Evolutionary conservation across 2,888 invertebrate genomes (phyloP), one percentile per base, ranked within the genome.

Genomic region (Eubasilissa splendida): DNA sequence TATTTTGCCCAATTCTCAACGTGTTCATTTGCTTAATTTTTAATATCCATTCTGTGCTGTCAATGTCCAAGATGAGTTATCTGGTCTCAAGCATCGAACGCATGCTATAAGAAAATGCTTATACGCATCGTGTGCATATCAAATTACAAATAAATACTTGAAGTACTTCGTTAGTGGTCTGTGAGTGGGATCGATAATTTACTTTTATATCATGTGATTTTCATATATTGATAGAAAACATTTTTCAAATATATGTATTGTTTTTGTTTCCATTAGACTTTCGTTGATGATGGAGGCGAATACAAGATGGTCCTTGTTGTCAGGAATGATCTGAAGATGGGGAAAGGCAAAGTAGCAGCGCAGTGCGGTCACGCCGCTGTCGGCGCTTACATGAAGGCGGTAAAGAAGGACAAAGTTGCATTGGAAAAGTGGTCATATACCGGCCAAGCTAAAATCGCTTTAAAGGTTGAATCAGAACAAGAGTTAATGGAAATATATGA

Each of bases 301-400:
- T 94, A 93, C 85, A 96, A 98, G 88, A 90, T 98, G 89, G 94
- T 97, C 7, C 88, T 98, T 84, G 95, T 97, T 3, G 95, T 98
- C 5, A 90, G 98, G 85, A 96, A 94, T 86, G 98, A 98, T 86
- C 89, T 98, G 4, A 96, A 96, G 87, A 98, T 98, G 98, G 95
- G 96, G 12, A 97, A 97, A 90, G 97, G 98, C 1, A 98, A 98
- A 90, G 94, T 96, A 60, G 98, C 96, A 4, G 96, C 98, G 0
- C 98, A 98, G 88, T 97, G 97, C 88, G 93, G 95, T n/a, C 98
- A 98, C 87, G 98, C 96, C n/a, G 96, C 97, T 0, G 95, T 98
- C 0, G 94, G 94, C 12, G 96, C 96, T 0, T 97, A 95, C 85
- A 95, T 95, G 84, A 93, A 93, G 85, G 93, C 95, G 0, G 88